Percentiles rank a stretch among this genome's conserved stretches.
These are phyloP conservation scores for Xestia xanthographa DNA, from an alignment of 2,888 invertebrate genomes.

Conservation along the genomic window DNA sequence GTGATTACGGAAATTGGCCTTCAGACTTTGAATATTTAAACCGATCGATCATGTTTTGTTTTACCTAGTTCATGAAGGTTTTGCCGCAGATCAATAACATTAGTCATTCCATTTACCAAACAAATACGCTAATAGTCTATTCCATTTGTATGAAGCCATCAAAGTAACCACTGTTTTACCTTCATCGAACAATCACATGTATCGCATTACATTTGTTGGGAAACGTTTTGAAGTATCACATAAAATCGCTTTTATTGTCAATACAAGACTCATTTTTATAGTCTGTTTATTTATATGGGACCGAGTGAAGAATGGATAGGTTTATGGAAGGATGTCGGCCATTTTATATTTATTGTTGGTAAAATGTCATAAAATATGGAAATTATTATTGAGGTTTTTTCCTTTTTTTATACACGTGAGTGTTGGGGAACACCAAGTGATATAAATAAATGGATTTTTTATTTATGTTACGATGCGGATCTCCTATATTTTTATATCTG, in stretches of 20 bases:
- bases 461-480: constrained; percentile 1
- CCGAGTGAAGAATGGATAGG: constrained; percentile 77
- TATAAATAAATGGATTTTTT: constrained; percentile 12
- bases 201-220: constrained; percentile 67
- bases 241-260: constrained; percentile 84
- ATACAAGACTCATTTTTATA: constrained; percentile 86
- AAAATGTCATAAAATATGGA: constrained; percentile 63
- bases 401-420: constrained; percentile 5
- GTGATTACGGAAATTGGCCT: not conserved
- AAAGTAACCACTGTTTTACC: constrained; percentile 51
- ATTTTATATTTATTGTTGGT: constrained; percentile 74
- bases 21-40: not conserved
- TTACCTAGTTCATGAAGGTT: not conserved
- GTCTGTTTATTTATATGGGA: constrained; percentile 86
- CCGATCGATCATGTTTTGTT: not conserved
- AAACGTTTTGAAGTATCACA: constrained; percentile 76
- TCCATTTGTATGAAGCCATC: constrained; percentile 50
- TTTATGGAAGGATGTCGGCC: constrained; percentile 77
- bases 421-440: not conserved
- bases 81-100: constrained; percentile 12
- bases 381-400: constrained; percentile 53
- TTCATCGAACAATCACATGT: constrained; percentile 57
- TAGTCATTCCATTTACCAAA: constrained; percentile 28
- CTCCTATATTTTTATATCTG: constrained; percentile 1
- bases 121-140: constrained; percentile 24